Percentiles rank a stretch among this genome's conserved stretches.
phyloP scores from a whole-genome alignment of 1,140 invertebrate genomes.

The Acromyrmex echinatior region DNA sequence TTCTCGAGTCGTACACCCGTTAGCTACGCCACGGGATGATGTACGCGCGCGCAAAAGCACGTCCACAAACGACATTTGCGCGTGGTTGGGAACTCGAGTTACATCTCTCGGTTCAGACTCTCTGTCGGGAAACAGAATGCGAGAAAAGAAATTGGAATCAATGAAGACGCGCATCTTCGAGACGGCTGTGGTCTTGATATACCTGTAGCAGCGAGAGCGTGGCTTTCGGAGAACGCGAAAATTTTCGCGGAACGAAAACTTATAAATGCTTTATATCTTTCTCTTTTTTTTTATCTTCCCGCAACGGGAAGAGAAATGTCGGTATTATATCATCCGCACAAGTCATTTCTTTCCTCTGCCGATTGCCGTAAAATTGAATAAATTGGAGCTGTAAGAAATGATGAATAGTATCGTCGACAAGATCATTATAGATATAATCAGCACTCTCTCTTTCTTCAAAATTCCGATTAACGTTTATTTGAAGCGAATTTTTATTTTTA shows the following conservation, averaged over 20 bases:
- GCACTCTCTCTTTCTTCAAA: not conserved
- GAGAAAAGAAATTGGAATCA: constrained; percentile 64
- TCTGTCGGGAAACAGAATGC: constrained; percentile 56
- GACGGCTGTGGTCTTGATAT: constrained; percentile 17
- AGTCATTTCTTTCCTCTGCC: constrained; percentile 15
- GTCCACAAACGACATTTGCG: constrained; percentile 73
- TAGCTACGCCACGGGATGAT: constrained; percentile 32
- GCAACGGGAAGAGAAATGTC: not conserved
- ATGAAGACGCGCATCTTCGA: constrained; percentile 52
- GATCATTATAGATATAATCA: not conserved
- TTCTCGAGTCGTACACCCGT: constrained; percentile 47
- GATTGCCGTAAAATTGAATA: constrained; percentile 6
- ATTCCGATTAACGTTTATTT: not conserved
- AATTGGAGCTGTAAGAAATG: not conserved
- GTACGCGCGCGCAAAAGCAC: constrained; percentile 63
- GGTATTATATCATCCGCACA: not conserved
- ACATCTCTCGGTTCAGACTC: constrained; percentile 13
- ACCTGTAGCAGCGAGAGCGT: not conserved
- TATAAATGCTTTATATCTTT: constrained; percentile 41
- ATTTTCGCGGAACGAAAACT: constrained; percentile 25
- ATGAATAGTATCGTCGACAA: not conserved
- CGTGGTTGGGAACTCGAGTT: constrained; percentile 64
- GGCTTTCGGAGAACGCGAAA: constrained; percentile 10
- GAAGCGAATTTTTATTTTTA: not conserved
- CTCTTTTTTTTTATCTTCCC: too few species aligned